Evolutionary conservation across 2,888 invertebrate species (phyloP), one percentile per base, ranked within the genome.

Genomic region (Macaria notata): DNA sequence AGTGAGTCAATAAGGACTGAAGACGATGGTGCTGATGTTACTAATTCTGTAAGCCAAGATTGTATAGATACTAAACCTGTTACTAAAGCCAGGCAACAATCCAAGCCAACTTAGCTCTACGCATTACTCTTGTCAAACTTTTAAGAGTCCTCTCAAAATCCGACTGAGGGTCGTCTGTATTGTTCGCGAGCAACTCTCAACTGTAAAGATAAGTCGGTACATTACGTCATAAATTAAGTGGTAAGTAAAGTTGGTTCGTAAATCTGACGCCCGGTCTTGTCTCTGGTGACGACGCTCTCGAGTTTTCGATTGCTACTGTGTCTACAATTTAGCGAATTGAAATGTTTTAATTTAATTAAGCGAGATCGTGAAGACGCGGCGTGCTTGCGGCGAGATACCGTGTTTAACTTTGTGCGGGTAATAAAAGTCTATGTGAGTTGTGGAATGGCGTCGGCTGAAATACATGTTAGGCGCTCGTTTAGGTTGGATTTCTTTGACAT

Each of bases 181-280:
- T 36, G 33, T 36, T 36, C 33, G 7, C 4, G 33, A 36, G 5
- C 33, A 4, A 9, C n/a, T 8, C n/a, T 41, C 41, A 9, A 41
- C 41, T 41, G 41, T 9, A 41, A 41, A 41, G 41, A 41, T 41
- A 41, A 41, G 8, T 41, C 41, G 41, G 8, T 41, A 5, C 9
- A 41, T 71, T 69, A 64, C 62, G 72, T 73, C 73, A 79, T 81
- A 81, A 83, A 81, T 82, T 80, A 54, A 54, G 54, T 58, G 54
- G 54, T 47, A 57, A 53, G 56, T 57, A 48, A 58, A 58, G 73
- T 79, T 73, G 63, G 66, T 62, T 75, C 76, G 74, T 81, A 76
- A 79, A 79, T 79, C 73, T 72, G 68, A 69, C 46, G 56, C 45
- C 68, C 64, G 66, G 62, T 56, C 71, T 68, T 71, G 71, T 73